Evolutionary conservation across 2,113 vertebrate genomes (phyloP), one percentile per base, ranked within the genome.

Genomic region (Dolichotis patagonum): DNA sequence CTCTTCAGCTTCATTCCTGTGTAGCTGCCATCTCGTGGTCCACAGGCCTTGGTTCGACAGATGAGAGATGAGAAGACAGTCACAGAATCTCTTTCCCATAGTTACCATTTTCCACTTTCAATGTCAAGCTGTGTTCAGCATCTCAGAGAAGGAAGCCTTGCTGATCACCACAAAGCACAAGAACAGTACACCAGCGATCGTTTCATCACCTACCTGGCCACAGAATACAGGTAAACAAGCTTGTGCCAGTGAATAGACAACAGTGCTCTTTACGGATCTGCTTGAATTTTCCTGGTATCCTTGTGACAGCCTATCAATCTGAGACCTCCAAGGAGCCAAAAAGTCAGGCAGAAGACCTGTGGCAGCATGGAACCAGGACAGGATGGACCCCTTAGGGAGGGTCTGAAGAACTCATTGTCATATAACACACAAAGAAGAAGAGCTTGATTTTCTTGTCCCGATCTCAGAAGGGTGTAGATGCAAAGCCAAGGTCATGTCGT

Each of bases 291-390:
- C 17, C 17, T 35, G 30, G 6, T 0, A 1, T 11, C 5, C 13
- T 43, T 9, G 0, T n/a, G 52, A 32, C 2, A 62, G 11, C 7
- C 0, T 30, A 17, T 73, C 22, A 1, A 9, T 0, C 2, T 35
- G 41, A 89, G 35, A 35, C 0, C 30, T 32, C n/a, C 28, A 19
- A 24, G 30, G 8, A 91, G n/a, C 3, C 11, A 73, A 32, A 52
- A 60, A 71, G 38, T 19, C 35, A 63, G 46, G 13, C 41, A 49
- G 46, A 24, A 0, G 28, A 32, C 88, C 56, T 46, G 12, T 5
- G 32, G 73, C 5, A 22, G 26, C 22, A 30, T 12, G 17, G 38
- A 89, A 35, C 7, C 24, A 87, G 46, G 4, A 32, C 28, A 38
- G 13, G 19, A 32, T 26, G 20, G 30, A 8, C 5, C 60, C 28